Conservation (phyloP, 2,797 vertebrate genomes). For the Lophius americanus region DNA sequence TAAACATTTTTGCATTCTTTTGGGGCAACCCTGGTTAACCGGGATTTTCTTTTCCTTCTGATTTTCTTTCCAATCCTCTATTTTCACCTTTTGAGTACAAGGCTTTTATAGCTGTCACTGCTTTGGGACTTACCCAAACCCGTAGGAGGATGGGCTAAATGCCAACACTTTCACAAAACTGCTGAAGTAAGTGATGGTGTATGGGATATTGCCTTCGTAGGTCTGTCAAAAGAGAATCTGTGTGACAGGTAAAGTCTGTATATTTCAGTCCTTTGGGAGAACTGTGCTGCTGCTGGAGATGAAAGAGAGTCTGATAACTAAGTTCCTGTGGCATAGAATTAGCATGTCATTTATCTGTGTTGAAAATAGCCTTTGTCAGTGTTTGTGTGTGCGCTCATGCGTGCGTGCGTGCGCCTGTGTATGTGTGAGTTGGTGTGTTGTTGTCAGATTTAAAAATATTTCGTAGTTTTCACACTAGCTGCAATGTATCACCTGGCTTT, state of each 20-base stretch:
- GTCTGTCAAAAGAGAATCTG: conserved; percentile 37
- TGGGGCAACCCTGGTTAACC: neutral
- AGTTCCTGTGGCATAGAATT: conserved; percentile 40
- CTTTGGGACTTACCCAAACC: conserved; percentile 14
- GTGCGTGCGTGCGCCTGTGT: neutral
- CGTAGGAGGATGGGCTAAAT: conserved; percentile 24
- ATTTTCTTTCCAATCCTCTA: neutral
- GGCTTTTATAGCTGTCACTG: conserved; percentile 6
- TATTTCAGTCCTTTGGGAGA: conserved; percentile 45
- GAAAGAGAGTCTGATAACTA: conserved; percentile 43
- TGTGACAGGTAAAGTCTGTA: conserved; percentile 40
- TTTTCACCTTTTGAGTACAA: neutral
- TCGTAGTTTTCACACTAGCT: conserved; percentile 18
- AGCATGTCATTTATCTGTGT: conserved; percentile 43
- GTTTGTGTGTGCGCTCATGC: neutral
- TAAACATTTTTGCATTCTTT: neutral
- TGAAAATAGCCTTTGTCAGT: conserved; percentile 20
- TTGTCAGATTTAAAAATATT: neutral
- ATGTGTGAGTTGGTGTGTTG: neutral
- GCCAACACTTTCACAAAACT: conserved; percentile 24
- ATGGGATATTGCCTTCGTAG: conserved; percentile 33
- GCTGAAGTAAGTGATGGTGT: conserved; percentile 21
- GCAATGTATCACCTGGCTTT: conserved; percentile 12
- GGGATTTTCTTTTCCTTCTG: neutral
- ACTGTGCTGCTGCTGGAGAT: conserved; percentile 33